Percentiles rank a stretch among this genome's conserved stretches.
These are phyloP conservation scores for Plagodis dolabraria DNA, from an alignment of 2,888 invertebrate genomes.

Conservation along the genomic window DNA sequence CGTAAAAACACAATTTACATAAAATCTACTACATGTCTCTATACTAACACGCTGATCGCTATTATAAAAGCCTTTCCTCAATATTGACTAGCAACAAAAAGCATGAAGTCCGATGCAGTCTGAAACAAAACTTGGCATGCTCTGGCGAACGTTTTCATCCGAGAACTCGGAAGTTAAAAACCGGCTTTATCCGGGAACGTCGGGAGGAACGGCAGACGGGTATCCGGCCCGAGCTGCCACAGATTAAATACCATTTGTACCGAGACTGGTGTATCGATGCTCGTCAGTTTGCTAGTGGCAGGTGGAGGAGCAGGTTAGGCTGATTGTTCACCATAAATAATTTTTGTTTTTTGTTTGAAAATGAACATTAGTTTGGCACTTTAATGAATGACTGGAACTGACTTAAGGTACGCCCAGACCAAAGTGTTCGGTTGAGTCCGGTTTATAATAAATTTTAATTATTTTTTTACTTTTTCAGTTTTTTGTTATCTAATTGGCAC, in stretches of 20 bases:
- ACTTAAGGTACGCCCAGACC: no score
- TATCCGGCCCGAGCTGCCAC: not conserved
- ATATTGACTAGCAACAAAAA: constrained; percentile 15
- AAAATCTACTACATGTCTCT: no score
- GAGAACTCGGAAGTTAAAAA: constrained; percentile 12
- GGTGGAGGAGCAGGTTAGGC: constrained; percentile 6
- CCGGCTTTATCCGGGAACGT: constrained; percentile 15
- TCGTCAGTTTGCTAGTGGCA: constrained; percentile 41
- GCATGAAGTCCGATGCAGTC: constrained; percentile 7
- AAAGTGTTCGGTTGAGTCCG: no score
- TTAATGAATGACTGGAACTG: no score
- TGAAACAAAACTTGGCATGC: constrained; percentile 22
- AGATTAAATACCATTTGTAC: not conserved
- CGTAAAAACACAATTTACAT: no score
- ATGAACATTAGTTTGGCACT: not conserved
- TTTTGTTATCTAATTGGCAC: no score
- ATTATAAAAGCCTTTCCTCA: constrained; percentile 1
- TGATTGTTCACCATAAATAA: not conserved
- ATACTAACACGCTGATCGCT: no score
- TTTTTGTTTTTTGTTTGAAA: not conserved
- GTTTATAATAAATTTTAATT: no score
- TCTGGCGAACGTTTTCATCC: constrained; percentile 21
- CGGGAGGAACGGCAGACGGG: not conserved
- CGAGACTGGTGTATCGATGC: constrained; percentile 37
- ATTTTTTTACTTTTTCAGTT: no score